These are phyloP conservation scores for Drosophila ogumai DNA, from an alignment of 1,140 invertebrate species.

Conservation along the genomic window DNA sequence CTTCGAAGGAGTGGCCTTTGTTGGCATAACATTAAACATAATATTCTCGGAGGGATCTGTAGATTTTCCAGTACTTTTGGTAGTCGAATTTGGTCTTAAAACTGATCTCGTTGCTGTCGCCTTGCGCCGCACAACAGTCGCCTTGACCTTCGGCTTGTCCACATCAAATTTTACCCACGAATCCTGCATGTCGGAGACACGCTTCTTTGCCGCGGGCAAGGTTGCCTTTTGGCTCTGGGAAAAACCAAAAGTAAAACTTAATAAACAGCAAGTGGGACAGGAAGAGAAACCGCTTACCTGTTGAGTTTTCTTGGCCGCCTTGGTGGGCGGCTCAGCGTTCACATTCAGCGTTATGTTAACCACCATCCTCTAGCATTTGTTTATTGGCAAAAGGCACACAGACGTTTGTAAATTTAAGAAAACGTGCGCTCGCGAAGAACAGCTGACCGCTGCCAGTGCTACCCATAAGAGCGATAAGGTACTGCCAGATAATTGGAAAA, in stretches of 20 bases:
- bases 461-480: not conserved
- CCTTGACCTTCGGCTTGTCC: slow-evolving; percentile 71
- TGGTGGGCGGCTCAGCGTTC: not conserved
- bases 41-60: too few relatives aligned
- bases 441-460: slow-evolving; percentile 7
- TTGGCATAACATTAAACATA: too few relatives aligned
- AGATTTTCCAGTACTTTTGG: too few relatives aligned
- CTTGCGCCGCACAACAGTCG: slow-evolving; percentile 64
- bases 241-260: not conserved
- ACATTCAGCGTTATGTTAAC: slow-evolving; percentile 64
- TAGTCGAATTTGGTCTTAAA: not conserved
- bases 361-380: slow-evolving; percentile 40
- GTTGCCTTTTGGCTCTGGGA: not conserved
- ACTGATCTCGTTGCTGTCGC: not conserved
- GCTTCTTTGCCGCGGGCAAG: slow-evolving; percentile 26
- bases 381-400: not conserved
- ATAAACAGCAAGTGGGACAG: not conserved
- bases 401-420: slow-evolving; percentile 47
- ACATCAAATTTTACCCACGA: slow-evolving; percentile 69
- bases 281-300: slow-evolving; percentile 20
- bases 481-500: not conserved
- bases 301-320: not conserved
- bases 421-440: slow-evolving; percentile 56
- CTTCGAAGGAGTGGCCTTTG: too few relatives aligned
- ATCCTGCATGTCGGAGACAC: slow-evolving; percentile 14